These are phyloP conservation scores for Gila orcuttii DNA, from an alignment of 2,113 vertebrate genomes.

Conservation along the genomic window DNA sequence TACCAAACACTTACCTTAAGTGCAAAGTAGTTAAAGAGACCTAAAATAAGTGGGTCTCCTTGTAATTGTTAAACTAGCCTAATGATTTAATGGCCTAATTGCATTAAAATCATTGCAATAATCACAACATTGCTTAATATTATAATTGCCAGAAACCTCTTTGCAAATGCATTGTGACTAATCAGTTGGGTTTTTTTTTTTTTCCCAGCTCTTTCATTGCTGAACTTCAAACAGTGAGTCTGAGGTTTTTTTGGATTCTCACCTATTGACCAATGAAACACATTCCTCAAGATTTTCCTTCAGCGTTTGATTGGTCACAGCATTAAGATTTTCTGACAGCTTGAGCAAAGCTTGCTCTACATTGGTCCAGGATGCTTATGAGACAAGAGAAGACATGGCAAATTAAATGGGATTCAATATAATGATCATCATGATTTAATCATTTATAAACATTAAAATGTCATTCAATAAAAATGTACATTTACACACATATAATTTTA, in stretches of 20 bases:
- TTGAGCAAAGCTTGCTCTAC: slow-evolving; percentile 87
- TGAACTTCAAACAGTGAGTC: background rate
- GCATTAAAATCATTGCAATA: background rate
- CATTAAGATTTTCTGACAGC: slow-evolving; percentile 82
- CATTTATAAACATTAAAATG: background rate
- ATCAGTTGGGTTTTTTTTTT: background rate
- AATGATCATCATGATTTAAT: background rate
- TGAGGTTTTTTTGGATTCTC: slow-evolving; percentile 28
- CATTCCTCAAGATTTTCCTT: slow-evolving; percentile 85
- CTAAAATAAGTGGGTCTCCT: background rate
- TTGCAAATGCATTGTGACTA: background rate
- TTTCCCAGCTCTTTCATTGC: background rate
- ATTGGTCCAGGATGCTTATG: slow-evolving; percentile 85
- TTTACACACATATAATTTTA: background rate
- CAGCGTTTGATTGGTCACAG: slow-evolving; percentile 78
- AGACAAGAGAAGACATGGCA: background rate
- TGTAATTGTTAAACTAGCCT: background rate
- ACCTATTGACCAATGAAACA: slow-evolving; percentile 89
- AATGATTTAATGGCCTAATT: background rate
- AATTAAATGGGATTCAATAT: background rate
- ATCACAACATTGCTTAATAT: background rate
- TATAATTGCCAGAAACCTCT: background rate
- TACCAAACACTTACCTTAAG: too few species aligned
- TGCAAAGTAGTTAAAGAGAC: too few species aligned
- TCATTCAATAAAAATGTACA: background rate